Evolutionary conservation across 1,140 invertebrate species (phyloP).

Genomic region (Phymorhynchus buccinoides): DNA sequence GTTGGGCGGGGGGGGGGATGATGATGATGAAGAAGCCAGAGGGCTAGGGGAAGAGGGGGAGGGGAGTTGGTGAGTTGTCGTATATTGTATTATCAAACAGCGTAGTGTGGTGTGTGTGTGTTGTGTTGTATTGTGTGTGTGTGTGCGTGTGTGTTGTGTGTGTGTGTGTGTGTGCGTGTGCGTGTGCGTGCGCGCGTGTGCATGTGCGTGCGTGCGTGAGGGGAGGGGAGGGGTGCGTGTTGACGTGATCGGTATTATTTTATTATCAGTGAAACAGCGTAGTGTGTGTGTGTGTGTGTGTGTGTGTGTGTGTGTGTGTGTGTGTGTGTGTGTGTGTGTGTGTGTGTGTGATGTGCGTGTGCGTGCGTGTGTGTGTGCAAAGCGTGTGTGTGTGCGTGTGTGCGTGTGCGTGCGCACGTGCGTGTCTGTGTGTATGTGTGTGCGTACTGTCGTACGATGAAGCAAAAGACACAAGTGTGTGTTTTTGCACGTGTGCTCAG

Average conservation of each 20-base stretch:
- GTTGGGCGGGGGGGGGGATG: no score
- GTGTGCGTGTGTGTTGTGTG: neutral
- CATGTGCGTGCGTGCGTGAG: neutral
- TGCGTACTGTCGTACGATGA: no score
- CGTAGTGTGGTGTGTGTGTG: neutral
- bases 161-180: constrained; percentile 15
- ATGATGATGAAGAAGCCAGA: neutral
- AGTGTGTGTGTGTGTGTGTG: no score
- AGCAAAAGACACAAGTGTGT: no score
- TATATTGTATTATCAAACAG: neutral
- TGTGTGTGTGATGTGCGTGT: neutral
- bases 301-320: neutral
- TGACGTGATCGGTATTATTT: neutral
- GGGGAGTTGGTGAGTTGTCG: neutral
- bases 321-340: neutral
- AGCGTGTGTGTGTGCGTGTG: neutral
- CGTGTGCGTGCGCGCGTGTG: neutral
- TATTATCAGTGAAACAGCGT: neutral
- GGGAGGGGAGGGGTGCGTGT: no score
- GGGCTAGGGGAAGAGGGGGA: neutral
- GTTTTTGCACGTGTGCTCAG: no score
- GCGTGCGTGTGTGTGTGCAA: neutral
- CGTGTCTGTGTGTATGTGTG: neutral
- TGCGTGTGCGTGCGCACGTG: neutral
- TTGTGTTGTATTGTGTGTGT: neutral